Evolutionary conservation across 2,113 vertebrate species (phyloP).

Genomic region (Galbula dea): DNA sequence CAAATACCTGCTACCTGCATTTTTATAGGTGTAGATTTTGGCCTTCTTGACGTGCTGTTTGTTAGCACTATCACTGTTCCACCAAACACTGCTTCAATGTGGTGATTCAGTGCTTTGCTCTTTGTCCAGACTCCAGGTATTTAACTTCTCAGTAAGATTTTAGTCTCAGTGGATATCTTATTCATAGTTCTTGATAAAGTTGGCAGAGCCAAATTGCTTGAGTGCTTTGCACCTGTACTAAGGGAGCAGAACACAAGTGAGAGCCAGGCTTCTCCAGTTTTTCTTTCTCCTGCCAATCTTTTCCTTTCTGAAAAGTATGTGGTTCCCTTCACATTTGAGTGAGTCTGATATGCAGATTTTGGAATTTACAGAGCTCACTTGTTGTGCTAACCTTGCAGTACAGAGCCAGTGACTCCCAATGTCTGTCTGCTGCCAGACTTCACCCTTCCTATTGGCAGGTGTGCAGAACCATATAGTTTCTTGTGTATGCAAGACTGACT

Average conservation of each 20-base stretch:
- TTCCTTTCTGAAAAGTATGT: background rate
- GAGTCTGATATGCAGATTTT: background rate
- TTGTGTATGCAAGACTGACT: background rate
- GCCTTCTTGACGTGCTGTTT: background rate
- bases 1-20: background rate
- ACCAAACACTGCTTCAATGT: background rate
- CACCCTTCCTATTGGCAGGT: background rate
- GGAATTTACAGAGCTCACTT: background rate
- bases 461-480: background rate
- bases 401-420: background rate
- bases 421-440: background rate
- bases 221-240: background rate
- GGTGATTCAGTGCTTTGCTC: background rate
- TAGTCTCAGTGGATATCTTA: background rate
- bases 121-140: background rate
- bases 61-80: background rate
- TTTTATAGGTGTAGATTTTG: constrained; percentile 2
- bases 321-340: background rate
- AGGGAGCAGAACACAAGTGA: background rate
- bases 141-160: background rate
- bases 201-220: background rate
- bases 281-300: background rate
- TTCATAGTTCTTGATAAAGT: background rate
- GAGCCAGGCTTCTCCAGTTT: background rate
- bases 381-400: background rate